Evolutionary conservation across 2,113 vertebrate species (phyloP).

Genomic region (Camelus bactrianus): DNA sequence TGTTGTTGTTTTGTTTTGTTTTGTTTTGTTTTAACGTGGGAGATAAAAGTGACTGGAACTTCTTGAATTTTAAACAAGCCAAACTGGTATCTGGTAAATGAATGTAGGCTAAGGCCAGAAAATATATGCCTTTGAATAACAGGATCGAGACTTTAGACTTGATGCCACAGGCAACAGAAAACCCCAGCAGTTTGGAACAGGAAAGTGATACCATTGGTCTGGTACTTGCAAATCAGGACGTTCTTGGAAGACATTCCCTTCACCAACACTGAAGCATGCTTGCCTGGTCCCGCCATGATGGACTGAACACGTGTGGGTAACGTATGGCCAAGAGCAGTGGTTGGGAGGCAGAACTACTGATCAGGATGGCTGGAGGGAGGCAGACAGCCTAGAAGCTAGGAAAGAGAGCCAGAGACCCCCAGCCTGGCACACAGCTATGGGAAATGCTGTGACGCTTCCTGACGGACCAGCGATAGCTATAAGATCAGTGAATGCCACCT

Average conservation of each 20-base stretch:
- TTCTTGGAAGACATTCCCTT: not conserved
- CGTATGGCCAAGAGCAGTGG: accelerated
- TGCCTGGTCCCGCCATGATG: not conserved
- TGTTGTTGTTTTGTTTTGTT: too few relatives aligned
- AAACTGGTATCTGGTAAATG: not conserved
- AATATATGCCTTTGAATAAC: not conserved
- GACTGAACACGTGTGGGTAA: accelerated
- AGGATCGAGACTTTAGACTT: not conserved
- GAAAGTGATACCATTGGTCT: not conserved
- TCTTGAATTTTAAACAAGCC: not conserved
- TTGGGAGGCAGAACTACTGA: not conserved
- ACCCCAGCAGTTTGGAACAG: not conserved
- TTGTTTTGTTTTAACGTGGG: not conserved
- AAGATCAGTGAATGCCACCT: not conserved
- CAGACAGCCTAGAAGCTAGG: not conserved
- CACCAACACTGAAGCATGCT: not conserved
- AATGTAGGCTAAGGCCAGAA: not conserved
- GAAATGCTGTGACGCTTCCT: not conserved
- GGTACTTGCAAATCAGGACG: not conserved
- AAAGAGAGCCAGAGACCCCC: not conserved
- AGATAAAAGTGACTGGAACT: not conserved
- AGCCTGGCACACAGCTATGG: not conserved
- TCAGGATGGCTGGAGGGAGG: not conserved
- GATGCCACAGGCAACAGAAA: not conserved
- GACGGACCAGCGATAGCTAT: accelerated